Base-by-base conservation (phyloP, 1,140 invertebrate species). In the Nylanderia fulva region DNA sequence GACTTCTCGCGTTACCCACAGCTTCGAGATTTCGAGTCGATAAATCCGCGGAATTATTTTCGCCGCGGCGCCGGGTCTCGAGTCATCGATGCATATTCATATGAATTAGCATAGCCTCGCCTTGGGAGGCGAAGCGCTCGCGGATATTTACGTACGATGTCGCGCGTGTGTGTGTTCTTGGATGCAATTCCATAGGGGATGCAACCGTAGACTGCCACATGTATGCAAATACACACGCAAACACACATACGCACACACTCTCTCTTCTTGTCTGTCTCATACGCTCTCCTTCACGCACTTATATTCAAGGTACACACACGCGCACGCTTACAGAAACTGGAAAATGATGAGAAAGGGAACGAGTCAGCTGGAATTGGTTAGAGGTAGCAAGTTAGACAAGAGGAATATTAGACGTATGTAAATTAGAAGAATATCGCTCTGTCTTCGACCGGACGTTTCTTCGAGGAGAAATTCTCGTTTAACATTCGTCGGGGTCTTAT, bases 51-150 rank as follows among this genome's bases (percentile, higher is more conserved):
- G 88, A 88, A 93, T 93, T 92, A 91, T 91, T 92, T 91, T 91
- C 90, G 66, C 74, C 76, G 61, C 63, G 66, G 60, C 39, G 79
- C 69, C 45, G 61, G 61, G 80, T 91, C 90, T 84, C 87, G 85
- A 91, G 85, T 91, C 87, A 92, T 93, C 90, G 90, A 93, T 93
- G 92, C 91, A 93, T 93, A 93, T 92, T 92, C 92, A 93, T 93
- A 88, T 77, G 56, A 74, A 86, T 86, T 86, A 85, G 85, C 85
- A 86, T 86, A 86, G 72, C 90, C 88, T 72, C 71, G 86, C 86
- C 90, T 92, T 88, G 71, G 90, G 88, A 87, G 82, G 80, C 74
- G 36, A 60, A 85, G 58, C 71, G 61, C 58, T 52, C 36, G 75
- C 61, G 27, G 29, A 68, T 68, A 79, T 27, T 8, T 52, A 66